These are phyloP conservation scores for Paralichthys olivaceus DNA, from an alignment of 2,113 vertebrate species.

Conservation along the genomic window DNA sequence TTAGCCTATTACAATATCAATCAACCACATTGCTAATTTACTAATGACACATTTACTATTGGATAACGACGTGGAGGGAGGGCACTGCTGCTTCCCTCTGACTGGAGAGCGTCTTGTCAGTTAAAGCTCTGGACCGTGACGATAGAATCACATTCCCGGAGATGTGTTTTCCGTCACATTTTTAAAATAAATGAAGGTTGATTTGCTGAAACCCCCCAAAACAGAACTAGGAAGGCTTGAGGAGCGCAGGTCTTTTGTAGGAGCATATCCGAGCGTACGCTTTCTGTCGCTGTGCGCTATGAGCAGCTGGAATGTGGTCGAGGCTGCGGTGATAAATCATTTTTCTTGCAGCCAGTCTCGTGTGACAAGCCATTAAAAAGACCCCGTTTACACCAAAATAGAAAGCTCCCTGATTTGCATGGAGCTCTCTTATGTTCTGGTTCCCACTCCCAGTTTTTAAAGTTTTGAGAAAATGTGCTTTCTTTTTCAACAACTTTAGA, in stretches of 20 bases:
- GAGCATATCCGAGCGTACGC: neutral
- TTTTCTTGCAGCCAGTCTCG: constrained; percentile 13
- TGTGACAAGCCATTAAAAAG: constrained; percentile 26
- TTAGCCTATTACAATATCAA: constrained; percentile 62
- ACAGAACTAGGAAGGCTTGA: too few relatives aligned
- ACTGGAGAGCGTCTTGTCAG: neutral
- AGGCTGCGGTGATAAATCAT: constrained; percentile 24
- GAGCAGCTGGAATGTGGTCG: neutral
- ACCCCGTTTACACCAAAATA: neutral
- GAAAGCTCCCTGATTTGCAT: constrained; percentile 16
- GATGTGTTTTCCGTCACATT: neutral
- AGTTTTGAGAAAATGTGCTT: too few relatives aligned
- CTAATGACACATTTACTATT: constrained; percentile 66
- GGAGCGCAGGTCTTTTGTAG: too few relatives aligned
- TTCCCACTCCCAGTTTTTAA: too few relatives aligned
- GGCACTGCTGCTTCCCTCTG: constrained; percentile 1
- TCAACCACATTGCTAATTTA: constrained; percentile 69
- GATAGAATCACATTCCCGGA: neutral
- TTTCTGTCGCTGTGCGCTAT: too few relatives aligned
- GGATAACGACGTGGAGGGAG: constrained; percentile 7
- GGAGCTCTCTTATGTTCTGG: neutral
- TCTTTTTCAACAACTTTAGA: too few relatives aligned
- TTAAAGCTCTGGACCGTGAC: neutral
- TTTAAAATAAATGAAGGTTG: neutral
- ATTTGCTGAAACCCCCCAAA: too few relatives aligned